Evolutionary conservation across 1,140 invertebrate genomes (phyloP).

Genomic region (Formica exsecta): DNA sequence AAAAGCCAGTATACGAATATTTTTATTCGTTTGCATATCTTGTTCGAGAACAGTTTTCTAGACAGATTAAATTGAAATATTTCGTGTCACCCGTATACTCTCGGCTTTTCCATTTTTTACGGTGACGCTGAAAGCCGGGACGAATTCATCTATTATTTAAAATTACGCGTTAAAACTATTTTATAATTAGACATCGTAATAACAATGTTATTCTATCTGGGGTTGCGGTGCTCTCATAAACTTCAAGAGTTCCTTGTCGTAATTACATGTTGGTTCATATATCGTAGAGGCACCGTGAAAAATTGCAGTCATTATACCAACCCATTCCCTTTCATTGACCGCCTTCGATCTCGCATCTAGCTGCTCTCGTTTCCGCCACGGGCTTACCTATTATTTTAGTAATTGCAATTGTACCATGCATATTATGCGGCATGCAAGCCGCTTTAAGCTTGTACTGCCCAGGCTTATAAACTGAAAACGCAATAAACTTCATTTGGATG

Average conservation of each 20-base stretch:
- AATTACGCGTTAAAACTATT: neutral
- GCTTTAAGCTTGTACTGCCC: neutral
- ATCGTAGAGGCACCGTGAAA: slow-evolving; percentile 19
- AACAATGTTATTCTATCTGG: slow-evolving; percentile 26
- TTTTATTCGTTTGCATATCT: slow-evolving; percentile 51
- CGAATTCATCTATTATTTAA: neutral
- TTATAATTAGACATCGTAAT: slow-evolving; percentile 3
- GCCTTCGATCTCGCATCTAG: slow-evolving; percentile 16
- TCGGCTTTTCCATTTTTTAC: neutral
- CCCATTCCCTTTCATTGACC: slow-evolving; percentile 47
- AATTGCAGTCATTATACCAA: slow-evolving; percentile 52
- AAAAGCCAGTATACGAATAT: slow-evolving; percentile 18
- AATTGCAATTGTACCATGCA: slow-evolving; percentile 32
- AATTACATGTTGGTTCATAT: slow-evolving; percentile 35
- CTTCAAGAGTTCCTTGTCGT: slow-evolving; percentile 34
- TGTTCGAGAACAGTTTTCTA: slow-evolving; percentile 20
- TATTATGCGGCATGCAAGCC: slow-evolving; percentile 4
- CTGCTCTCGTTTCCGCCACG: slow-evolving; percentile 21
- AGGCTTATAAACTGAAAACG: neutral
- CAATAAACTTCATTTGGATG: neutral
- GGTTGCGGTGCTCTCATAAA: slow-evolving; percentile 27
- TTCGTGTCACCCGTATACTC: neutral
- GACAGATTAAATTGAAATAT: slow-evolving; percentile 50
- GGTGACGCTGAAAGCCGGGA: neutral
- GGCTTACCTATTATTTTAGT: slow-evolving; percentile 48